Base-by-base conservation (phyloP, 2,113 vertebrate genomes). In the Trematocara marginatum region DNA sequence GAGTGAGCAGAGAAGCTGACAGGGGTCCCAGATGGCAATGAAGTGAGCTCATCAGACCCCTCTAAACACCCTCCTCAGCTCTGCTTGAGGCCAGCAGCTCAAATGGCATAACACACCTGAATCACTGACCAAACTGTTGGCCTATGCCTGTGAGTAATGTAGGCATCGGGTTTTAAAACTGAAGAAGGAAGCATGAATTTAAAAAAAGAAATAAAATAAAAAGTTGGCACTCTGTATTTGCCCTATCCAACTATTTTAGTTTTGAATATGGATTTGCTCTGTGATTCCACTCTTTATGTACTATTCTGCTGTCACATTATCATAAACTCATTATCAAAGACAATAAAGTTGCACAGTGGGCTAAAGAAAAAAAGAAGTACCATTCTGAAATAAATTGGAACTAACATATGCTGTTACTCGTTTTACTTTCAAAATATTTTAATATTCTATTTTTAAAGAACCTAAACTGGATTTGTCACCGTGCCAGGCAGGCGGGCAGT, bases 61-160 rank as follows among this genome's bases (percentile, higher is more conserved):
- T 31, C 23, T 23, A 49, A 66, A 18, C 26, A 49, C 42, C 15
- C 23, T 49, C 42, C 42, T 76, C 69, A 49, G 45, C 69, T 74
- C 42, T 49, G 69, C 69, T 76, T 76, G 42, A 49, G 69, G 69
- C 69, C 9, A 49, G 69, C 69, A 31, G 69, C 69, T 31, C 42
- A 76, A 76, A 47, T 31, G 69, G 69, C 69, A 31, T 49, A 29
- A 49, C 69, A 31, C 69, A 74, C 69, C 69, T 74, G 69, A 49
- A 18, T 74, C 69, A 74, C 69, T 31, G 40, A 71, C 40, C 35
- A 71, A 71, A 29, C 66, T 16, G 69, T 49, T 74, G 13, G 42
- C n/a, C 64, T 42, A 40, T 10, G 9, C 26, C 16, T 29, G 26
- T 76, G 23, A 76, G 9, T 76, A 76, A 76, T 18, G 23, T 18